Conservation (phyloP, 1,140 invertebrate species). For the Drosophila lacteicornis region DNA sequence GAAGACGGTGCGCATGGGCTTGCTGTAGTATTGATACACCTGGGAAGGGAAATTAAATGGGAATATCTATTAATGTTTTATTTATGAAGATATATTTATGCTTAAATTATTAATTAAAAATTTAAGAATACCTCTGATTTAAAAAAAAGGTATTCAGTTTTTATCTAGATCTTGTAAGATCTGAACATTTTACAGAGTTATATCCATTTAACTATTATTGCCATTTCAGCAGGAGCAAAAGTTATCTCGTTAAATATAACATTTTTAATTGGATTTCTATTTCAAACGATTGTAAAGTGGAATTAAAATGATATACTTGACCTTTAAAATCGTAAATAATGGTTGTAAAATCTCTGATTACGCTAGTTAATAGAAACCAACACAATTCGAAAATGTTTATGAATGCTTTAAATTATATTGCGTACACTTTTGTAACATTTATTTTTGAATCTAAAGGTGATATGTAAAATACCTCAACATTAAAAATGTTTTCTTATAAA, state of each 20-base stretch:
- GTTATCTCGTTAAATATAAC: background rate
- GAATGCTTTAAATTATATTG: too few relatives aligned
- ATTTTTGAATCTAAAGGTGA: background rate
- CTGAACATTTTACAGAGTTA: background rate
- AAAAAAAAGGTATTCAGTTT: background rate
- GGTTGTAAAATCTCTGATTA: background rate
- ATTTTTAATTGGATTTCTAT: constrained; percentile 1
- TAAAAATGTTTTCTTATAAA: background rate
- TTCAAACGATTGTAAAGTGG: background rate
- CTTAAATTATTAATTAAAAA: too few relatives aligned
- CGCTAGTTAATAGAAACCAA: too few relatives aligned
- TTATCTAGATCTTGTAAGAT: background rate
- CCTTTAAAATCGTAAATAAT: background rate
- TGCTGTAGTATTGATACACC: constrained; percentile 80
- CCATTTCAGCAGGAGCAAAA: background rate
- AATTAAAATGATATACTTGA: background rate
- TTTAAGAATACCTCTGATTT: too few relatives aligned
- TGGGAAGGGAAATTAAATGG: constrained; percentile 5
- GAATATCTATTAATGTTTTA: background rate
- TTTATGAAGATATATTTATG: too few relatives aligned
- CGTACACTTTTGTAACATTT: background rate
- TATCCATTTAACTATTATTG: background rate
- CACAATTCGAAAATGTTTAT: too few relatives aligned
- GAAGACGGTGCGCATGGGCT: constrained; percentile 75
- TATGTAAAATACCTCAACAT: background rate